Evolutionary conservation across 1,140 invertebrate species (phyloP).

Genomic region (Tachypleus tridentatus): DNA sequence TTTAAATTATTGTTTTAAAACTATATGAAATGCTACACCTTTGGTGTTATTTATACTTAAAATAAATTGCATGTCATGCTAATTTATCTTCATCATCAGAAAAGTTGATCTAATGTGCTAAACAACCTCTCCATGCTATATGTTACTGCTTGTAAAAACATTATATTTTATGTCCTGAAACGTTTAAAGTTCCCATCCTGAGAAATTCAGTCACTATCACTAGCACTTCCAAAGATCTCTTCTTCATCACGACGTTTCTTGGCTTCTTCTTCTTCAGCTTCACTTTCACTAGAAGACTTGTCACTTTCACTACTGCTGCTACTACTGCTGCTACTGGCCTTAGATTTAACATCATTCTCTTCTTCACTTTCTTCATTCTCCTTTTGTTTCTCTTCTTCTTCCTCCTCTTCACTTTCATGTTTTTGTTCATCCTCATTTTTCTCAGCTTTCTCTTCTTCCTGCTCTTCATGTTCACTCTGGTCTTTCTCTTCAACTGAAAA

Average conservation of each 20-base stretch:
- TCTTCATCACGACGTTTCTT: constrained; percentile 33
- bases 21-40: too few species aligned
- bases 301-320: not conserved
- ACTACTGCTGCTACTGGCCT: constrained; percentile 10
- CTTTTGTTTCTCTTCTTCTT: constrained; percentile 10
- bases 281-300: constrained; percentile 25
- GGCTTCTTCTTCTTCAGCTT: constrained; percentile 12
- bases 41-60: too few species aligned
- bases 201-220: constrained; percentile 17
- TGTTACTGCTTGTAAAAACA: too few species aligned
- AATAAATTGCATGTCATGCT: too few species aligned
- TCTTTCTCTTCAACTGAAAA: constrained; percentile 4
- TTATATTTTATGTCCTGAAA: too few species aligned
- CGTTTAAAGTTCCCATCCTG: too few species aligned
- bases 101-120: too few species aligned
- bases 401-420: constrained; percentile 24
- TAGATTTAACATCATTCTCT: constrained; percentile 16
- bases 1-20: too few species aligned
- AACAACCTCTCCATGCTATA: too few species aligned
- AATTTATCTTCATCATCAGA: too few species aligned
- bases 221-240: constrained; percentile 36
- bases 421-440: constrained; percentile 22
- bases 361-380: constrained; percentile 10
- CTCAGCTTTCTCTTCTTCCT: constrained; percentile 19
- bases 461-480: constrained; percentile 14